phyloP scores from a whole-genome alignment of 2,888 invertebrate species.

The Microplitis manilae region DNA sequence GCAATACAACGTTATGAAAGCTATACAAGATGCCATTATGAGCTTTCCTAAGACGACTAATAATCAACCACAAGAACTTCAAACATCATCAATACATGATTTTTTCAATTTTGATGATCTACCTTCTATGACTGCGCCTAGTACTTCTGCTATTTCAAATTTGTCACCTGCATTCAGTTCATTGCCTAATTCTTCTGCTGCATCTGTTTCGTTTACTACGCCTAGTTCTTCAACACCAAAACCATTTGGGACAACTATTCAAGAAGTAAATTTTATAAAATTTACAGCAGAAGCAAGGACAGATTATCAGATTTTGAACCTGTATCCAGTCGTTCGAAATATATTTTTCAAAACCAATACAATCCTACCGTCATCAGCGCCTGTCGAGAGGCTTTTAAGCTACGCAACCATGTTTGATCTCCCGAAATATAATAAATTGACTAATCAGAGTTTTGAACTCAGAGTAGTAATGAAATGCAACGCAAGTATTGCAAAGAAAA shows the following conservation, averaged over 20 bases:
- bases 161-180: too few relatives aligned
- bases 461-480: slow-evolving; percentile 12
- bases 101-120: slow-evolving; percentile 8
- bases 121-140: not conserved
- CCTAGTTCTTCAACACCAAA: not conserved
- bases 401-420: slow-evolving; percentile 2
- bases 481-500: not conserved
- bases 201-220: not conserved
- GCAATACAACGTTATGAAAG: not conserved
- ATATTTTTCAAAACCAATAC: slow-evolving; percentile 5
- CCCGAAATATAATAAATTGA: slow-evolving; percentile 17
- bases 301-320: not conserved
- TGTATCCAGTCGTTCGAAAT: not conserved
- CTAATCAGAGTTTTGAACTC: slow-evolving; percentile 6
- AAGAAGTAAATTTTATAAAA: not conserved
- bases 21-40: not conserved
- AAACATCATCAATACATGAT: not conserved
- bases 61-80: not conserved
- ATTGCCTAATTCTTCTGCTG: not conserved
- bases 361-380: not conserved
- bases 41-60: not conserved
- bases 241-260: not conserved
- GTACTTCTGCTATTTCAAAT: not conserved
- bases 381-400: slow-evolving; percentile 5
- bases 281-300: slow-evolving; percentile 6